Evolutionary conservation across 92 coral and sea anemone species (phyloP).

Genomic region (Paramuricea clavata): DNA sequence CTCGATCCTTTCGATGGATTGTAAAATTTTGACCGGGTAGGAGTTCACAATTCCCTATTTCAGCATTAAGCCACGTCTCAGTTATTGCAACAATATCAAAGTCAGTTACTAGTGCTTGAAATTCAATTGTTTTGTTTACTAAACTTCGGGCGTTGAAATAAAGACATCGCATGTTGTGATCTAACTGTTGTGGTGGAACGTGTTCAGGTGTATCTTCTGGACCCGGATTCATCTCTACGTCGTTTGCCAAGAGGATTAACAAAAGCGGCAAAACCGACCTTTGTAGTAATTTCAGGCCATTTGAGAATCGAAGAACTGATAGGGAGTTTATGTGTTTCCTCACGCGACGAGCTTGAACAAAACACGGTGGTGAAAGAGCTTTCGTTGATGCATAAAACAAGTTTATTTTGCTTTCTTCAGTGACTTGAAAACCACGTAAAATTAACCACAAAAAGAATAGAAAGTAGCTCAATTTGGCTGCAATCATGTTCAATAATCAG

Average conservation of each 20-base stretch:
- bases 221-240: constrained; percentile 35
- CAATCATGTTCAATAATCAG: too few relatives aligned
- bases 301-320: neutral
- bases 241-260: neutral
- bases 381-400: neutral
- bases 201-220: constrained; percentile 29
- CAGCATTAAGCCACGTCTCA: constrained; percentile 44
- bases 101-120: constrained; percentile 34
- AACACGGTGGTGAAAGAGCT: neutral
- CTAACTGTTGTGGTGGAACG: too few relatives aligned
- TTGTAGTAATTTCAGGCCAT: neutral
- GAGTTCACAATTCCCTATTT: constrained; percentile 36
- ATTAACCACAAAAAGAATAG: neutral
- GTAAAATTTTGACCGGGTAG: constrained; percentile 42
- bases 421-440: neutral
- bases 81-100: constrained; percentile 41
- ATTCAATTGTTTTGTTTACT: constrained; percentile 37
- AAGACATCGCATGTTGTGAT: constrained; percentile 11
- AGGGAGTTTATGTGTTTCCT: neutral
- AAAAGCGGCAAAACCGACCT: neutral
- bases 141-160: constrained; percentile 49
- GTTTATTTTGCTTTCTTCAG: too few relatives aligned
- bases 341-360: neutral
- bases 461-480: neutral
- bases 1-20: constrained; percentile 27